Evolutionary conservation across 2,797 vertebrate species (phyloP).

Genomic region (Gymnoscopelus braueri): DNA sequence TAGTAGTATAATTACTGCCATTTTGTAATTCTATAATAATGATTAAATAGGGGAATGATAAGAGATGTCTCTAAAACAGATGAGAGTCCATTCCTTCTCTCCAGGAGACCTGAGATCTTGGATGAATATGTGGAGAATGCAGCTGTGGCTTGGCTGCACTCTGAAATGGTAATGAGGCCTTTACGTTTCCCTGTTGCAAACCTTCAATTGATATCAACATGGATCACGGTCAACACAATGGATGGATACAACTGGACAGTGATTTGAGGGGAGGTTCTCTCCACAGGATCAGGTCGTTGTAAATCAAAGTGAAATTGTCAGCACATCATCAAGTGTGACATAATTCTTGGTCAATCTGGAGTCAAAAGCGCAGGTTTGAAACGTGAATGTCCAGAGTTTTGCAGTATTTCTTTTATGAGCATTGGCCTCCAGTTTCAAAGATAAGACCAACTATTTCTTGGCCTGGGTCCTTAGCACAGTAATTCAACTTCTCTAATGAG

Average conservation of each 20-base stretch:
- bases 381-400: not conserved
- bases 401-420: slow-evolving; percentile 17
- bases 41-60: slow-evolving; percentile 37
- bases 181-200: slow-evolving; percentile 19
- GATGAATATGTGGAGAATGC: slow-evolving; percentile 41
- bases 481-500: slow-evolving; percentile 29
- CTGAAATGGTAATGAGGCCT: slow-evolving; percentile 32
- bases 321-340: slow-evolving; percentile 10
- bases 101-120: slow-evolving; percentile 12
- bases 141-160: slow-evolving; percentile 52
- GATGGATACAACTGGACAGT: not conserved
- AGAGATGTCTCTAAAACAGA: slow-evolving; percentile 20
- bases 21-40: too few species aligned
- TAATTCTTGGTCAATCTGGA: slow-evolving; percentile 12
- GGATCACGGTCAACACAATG: slow-evolving; percentile 3
- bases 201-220: slow-evolving; percentile 29
- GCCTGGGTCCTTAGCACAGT: slow-evolving; percentile 1
- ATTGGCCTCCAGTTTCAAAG: slow-evolving; percentile 9
- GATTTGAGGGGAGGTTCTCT: slow-evolving; percentile 7
- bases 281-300: slow-evolving; percentile 3
- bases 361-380: not conserved
- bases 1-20: too few species aligned
- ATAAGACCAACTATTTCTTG: slow-evolving; percentile 1
- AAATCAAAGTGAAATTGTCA: slow-evolving; percentile 4
- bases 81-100: slow-evolving; percentile 19